These are phyloP conservation scores for Ephestia elutella DNA, from an alignment of 1,140 invertebrate genomes.

Conservation along the genomic window DNA sequence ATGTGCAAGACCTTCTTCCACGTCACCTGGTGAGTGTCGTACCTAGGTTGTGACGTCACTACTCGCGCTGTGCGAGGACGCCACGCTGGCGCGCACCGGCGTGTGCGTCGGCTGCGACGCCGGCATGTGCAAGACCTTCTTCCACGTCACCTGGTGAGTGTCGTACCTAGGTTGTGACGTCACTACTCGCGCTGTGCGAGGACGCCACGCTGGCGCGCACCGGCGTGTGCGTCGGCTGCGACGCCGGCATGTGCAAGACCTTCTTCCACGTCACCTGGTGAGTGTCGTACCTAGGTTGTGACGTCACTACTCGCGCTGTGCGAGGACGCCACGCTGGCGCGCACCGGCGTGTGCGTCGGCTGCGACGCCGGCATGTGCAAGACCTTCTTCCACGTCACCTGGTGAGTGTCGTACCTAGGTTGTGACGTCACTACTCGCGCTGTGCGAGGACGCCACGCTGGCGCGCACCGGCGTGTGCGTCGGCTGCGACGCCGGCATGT, in stretches of 20 bases:
- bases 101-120: conserved; percentile 98
- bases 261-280: conserved; percentile 99
- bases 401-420: conserved; percentile 80
- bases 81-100: conserved; percentile 89
- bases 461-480: conserved; percentile 95
- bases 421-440: conserved; percentile 15
- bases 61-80: conserved; percentile 85
- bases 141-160: conserved; percentile 95
- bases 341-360: conserved; percentile 95
- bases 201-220: conserved; percentile 90
- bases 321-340: conserved; percentile 87
- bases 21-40: conserved; percentile 89
- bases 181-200: conserved; percentile 80
- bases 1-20: conserved; percentile 98
- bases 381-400: conserved; percentile 98
- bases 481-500: conserved; percentile 98
- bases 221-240: conserved; percentile 96
- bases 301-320: conserved; percentile 79
- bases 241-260: conserved; percentile 97
- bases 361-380: conserved; percentile 99
- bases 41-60: too few relatives aligned
- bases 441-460: conserved; percentile 91
- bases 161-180: too few relatives aligned
- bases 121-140: conserved; percentile 97
- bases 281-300: too few relatives aligned